These are phyloP conservation scores for Autographa pulchrina DNA, from an alignment of 2,888 invertebrate genomes.

Conservation along the genomic window DNA sequence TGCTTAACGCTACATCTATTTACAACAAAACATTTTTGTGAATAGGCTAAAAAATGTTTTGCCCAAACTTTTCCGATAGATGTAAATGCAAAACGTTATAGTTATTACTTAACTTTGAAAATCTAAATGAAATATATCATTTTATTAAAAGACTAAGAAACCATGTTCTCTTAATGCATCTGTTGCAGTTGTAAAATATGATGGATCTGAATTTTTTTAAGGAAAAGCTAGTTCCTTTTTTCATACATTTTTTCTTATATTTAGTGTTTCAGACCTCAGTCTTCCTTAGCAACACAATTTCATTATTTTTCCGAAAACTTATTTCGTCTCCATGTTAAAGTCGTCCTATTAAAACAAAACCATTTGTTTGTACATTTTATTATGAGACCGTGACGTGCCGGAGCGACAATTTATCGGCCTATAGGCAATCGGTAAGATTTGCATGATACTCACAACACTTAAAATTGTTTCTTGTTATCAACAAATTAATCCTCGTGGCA, in stretches of 20 bases:
- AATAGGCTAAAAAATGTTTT: not conserved
- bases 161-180: too few relatives aligned
- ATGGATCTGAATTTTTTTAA: too few relatives aligned
- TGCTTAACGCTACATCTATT: slow-evolving; percentile 21
- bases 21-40: slow-evolving; percentile 28
- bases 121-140: too few relatives aligned
- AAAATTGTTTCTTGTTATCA: slow-evolving; percentile 73
- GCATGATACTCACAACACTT: slow-evolving; percentile 54
- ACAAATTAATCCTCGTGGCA: slow-evolving; percentile 67
- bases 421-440: slow-evolving; percentile 61
- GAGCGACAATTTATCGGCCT: slow-evolving; percentile 77
- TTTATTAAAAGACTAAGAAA: too few relatives aligned
- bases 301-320: slow-evolving; percentile 41
- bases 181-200: too few relatives aligned
- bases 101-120: too few relatives aligned
- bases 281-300: not conserved
- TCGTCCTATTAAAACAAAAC: slow-evolving; percentile 68
- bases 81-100: too few relatives aligned
- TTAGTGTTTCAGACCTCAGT: not conserved
- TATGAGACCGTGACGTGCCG: slow-evolving; percentile 77
- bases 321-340: slow-evolving; percentile 47
- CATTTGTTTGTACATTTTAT: slow-evolving; percentile 69
- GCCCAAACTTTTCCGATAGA: not conserved
- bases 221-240: too few relatives aligned
- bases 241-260: too few relatives aligned